Evolutionary conservation across 1,140 invertebrate species (phyloP).

Genomic region (Eupristina koningsbergeri): DNA sequence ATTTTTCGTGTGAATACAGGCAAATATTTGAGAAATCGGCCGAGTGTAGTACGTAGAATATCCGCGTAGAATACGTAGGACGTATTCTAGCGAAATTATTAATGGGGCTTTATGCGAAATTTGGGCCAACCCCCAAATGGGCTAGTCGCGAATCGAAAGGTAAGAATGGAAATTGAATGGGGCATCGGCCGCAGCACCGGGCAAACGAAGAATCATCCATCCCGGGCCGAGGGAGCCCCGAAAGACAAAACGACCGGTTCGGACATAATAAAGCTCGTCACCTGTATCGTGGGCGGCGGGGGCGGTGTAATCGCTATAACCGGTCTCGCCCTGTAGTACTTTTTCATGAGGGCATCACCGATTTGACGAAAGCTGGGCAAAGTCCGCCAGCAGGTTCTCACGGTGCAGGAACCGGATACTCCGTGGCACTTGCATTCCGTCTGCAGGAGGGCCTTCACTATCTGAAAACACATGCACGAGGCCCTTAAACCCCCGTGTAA

Average conservation of each 20-base stretch:
- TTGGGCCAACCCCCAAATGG: too few relatives aligned
- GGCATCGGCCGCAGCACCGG: too few relatives aligned
- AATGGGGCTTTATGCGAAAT: neutral
- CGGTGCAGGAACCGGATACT: conserved; percentile 94
- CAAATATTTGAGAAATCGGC: too few relatives aligned
- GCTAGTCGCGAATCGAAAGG: too few relatives aligned
- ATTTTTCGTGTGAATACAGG: too few relatives aligned
- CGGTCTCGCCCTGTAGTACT: conserved; percentile 86
- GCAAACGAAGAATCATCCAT: too few relatives aligned
- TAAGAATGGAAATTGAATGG: too few relatives aligned
- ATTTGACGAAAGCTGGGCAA: conserved; percentile 88
- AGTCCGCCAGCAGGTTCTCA: conserved; percentile 95
- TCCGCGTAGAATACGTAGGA: neutral
- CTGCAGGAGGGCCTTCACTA: conserved; percentile 85
- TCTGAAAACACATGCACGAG: conserved; percentile 75
- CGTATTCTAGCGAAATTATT: too few relatives aligned
- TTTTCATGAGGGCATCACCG: conserved; percentile 86
- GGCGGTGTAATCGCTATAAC: conserved; percentile 77
- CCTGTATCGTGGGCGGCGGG: conserved; percentile 67
- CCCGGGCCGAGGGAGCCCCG: too few relatives aligned
- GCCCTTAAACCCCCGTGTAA: conserved; percentile 22
- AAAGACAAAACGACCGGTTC: neutral
- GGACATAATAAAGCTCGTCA: conserved; percentile 56
- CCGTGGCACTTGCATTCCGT: conserved; percentile 97
- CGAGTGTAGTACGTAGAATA: too few relatives aligned